Evolutionary conservation across 2,113 vertebrate species (phyloP).

Genomic region (Mesocricetus auratus): DNA sequence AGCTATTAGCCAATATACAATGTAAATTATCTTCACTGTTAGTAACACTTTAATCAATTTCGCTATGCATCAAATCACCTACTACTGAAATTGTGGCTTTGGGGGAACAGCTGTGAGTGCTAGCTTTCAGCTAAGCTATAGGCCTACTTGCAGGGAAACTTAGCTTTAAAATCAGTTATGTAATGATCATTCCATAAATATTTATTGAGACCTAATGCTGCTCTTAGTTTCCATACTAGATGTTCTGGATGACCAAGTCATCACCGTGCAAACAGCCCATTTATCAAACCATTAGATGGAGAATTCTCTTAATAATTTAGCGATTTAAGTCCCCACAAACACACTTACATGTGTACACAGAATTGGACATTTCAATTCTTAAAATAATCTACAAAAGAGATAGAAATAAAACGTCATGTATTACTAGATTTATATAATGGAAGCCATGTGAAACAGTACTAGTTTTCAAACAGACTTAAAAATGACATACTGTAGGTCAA

Average conservation of each 20-base stretch:
- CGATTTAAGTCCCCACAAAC: background rate
- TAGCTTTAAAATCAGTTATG: constrained; percentile 8
- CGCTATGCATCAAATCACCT: background rate
- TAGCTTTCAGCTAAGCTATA: background rate
- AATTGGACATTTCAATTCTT: background rate
- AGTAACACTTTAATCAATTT: background rate
- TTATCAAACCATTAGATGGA: background rate
- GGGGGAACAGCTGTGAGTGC: background rate
- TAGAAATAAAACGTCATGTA: background rate
- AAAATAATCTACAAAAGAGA: background rate
- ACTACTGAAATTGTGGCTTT: background rate
- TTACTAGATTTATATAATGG: background rate
- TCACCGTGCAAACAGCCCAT: background rate
- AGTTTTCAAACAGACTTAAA: background rate
- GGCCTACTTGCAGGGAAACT: background rate
- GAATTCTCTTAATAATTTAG: constrained; percentile 9
- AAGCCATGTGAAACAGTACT: background rate
- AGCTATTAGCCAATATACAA: background rate
- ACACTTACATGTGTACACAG: background rate
- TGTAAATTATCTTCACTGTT: background rate
- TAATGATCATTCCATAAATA: constrained; percentile 34
- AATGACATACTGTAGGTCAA: background rate
- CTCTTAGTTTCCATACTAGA: background rate
- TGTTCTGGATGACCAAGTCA: background rate
- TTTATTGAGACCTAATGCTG: constrained; percentile 38